These are phyloP conservation scores for Channa maculata DNA, from an alignment of 2,113 vertebrate genomes.

Conservation along the genomic window DNA sequence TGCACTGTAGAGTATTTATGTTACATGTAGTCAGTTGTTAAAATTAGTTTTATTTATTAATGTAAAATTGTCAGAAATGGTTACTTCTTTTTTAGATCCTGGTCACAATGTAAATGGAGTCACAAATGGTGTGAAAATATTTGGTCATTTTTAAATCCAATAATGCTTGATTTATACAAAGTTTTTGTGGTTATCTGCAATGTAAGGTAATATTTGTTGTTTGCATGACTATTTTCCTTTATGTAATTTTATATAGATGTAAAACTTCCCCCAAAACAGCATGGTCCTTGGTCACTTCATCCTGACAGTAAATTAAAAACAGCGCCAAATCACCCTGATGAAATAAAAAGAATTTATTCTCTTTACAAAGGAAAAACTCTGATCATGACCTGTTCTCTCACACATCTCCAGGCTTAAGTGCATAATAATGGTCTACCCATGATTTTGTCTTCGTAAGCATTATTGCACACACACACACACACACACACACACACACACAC, in stretches of 20 bases:
- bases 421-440: slow-evolving; percentile 78
- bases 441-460: slow-evolving; percentile 76
- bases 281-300: neutral
- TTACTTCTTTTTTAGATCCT: slow-evolving; percentile 1
- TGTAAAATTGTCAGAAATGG: too few relatives aligned
- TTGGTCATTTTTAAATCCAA: slow-evolving; percentile 32
- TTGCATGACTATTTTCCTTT: slow-evolving; percentile 51
- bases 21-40: neutral
- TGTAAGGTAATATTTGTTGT: slow-evolving; percentile 9
- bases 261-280: neutral
- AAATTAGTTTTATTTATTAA: too few relatives aligned
- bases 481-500: slow-evolving; percentile 43
- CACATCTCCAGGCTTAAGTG: slow-evolving; percentile 78
- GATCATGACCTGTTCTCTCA: slow-evolving; percentile 85
- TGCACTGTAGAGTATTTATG: neutral
- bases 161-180: slow-evolving; percentile 1
- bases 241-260: slow-evolving; percentile 32
- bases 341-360: slow-evolving; percentile 92
- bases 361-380: slow-evolving; percentile 91
- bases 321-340: slow-evolving; percentile 68
- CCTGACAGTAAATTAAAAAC: slow-evolving; percentile 3
- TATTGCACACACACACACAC: slow-evolving; percentile 53
- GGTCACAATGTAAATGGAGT: slow-evolving; percentile 12
- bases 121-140: slow-evolving; percentile 46
- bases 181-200: neutral